phyloP scores from a whole-genome alignment of 2,888 invertebrate genomes.

The Keiferia lycopersicella region DNA sequence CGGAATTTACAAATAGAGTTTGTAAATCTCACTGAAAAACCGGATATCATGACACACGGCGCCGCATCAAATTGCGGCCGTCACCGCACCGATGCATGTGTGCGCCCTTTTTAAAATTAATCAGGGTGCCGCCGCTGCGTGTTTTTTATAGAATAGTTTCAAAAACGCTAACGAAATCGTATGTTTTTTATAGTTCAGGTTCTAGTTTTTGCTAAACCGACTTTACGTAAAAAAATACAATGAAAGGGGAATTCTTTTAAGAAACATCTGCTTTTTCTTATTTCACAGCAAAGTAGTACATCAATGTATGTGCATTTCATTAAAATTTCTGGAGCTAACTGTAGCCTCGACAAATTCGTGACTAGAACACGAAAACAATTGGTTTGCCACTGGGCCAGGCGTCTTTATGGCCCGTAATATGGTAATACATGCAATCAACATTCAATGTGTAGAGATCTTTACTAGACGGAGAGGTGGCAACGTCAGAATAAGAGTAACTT shows the following conservation, averaged over 20 bases:
- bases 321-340: neutral
- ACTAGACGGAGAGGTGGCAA: too few relatives aligned
- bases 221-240: neutral
- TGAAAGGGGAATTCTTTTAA: neutral
- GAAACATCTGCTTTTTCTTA: neutral
- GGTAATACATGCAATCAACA: slow-evolving; percentile 8
- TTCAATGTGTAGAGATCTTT: slow-evolving; percentile 9
- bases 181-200: neutral
- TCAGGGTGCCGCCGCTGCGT: neutral
- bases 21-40: too few relatives aligned
- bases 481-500: too few relatives aligned
- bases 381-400: slow-evolving; percentile 2
- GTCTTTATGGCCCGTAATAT: slow-evolving; percentile 4
- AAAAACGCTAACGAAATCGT: slow-evolving; percentile 1
- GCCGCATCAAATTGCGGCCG: too few relatives aligned
- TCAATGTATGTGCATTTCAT: neutral
- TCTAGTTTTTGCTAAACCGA: too few relatives aligned
- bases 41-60: too few relatives aligned
- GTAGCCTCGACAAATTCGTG: slow-evolving; percentile 1
- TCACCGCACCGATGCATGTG: too few relatives aligned
- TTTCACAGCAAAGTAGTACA: neutral
- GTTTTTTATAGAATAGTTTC: neutral
- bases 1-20: too few relatives aligned
- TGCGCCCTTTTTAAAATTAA: neutral
- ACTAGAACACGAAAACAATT: slow-evolving; percentile 2